A percentile compares a stretch with the other conserved stretches of the same genome.
Evolutionary conservation across 2,888 invertebrate species (phyloP).

Genomic region (Lycaena phlaeas): DNA sequence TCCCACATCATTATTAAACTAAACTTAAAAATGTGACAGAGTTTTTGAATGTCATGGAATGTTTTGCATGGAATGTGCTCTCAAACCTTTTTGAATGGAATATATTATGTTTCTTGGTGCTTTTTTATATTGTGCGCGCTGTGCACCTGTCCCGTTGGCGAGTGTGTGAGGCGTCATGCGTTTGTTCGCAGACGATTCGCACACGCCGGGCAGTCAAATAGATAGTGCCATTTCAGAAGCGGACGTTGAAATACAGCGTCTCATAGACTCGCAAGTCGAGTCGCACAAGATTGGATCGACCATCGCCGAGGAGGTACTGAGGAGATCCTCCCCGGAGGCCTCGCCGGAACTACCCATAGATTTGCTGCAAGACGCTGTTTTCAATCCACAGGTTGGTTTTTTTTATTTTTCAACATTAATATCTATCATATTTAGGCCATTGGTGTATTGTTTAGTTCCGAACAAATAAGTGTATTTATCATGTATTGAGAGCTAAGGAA

Average conservation of each 20-base stretch:
- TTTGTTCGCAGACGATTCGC: conserved; percentile 15
- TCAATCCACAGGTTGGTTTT: conserved; percentile 37
- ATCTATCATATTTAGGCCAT: too few relatives aligned
- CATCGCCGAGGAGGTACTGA: conserved; percentile 84
- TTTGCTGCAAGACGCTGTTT: conserved; percentile 38
- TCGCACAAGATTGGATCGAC: conserved; percentile 89
- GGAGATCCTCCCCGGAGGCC: conserved; percentile 33
- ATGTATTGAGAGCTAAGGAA: too few relatives aligned
- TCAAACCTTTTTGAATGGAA: too few relatives aligned
- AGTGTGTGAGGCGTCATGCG: conserved; percentile 5
- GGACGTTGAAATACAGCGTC: conserved; percentile 77
- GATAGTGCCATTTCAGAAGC: conserved; percentile 44
- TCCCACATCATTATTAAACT: too few relatives aligned
- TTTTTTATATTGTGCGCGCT: neutral
- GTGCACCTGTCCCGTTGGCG: neutral
- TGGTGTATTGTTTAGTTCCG: too few relatives aligned
- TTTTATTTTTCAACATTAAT: conserved; percentile 1
- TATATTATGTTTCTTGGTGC: too few relatives aligned
- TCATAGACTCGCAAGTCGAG: conserved; percentile 84
- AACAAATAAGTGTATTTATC: too few relatives aligned
- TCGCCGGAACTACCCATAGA: conserved; percentile 40
- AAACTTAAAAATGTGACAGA: too few relatives aligned
- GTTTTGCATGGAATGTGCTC: too few relatives aligned
- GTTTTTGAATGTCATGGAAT: too few relatives aligned
- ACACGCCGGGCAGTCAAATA: conserved; percentile 9